A percentile compares a stretch with the other conserved stretches of the same genome.
Conservation (phyloP, 2,888 invertebrate species). For the Ecliptopera silaceata region DNA sequence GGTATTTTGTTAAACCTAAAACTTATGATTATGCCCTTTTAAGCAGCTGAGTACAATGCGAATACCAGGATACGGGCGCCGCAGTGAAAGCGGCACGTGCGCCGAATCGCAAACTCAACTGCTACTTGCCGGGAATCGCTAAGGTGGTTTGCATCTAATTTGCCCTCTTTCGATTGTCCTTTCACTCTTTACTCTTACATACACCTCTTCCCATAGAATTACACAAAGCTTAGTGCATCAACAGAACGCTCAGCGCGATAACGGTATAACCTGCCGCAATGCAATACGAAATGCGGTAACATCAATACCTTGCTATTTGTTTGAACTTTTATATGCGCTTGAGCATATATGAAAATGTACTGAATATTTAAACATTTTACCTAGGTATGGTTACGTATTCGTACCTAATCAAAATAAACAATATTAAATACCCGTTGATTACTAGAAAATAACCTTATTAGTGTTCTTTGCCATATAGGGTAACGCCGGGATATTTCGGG, state of each 20-base stretch:
- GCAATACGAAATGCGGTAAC: slow-evolving; percentile 27
- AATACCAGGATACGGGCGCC: slow-evolving; percentile 63
- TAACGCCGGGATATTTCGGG: too few species aligned
- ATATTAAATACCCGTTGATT: too few species aligned
- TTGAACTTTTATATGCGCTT: slow-evolving; percentile 7
- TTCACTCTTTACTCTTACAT: slow-evolving; percentile 77
- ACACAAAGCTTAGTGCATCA: slow-evolving; percentile 26
- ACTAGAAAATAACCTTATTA: too few species aligned
- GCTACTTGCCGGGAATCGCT: slow-evolving; percentile 73
- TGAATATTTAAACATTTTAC: not conserved
- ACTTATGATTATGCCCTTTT: slow-evolving; percentile 7
- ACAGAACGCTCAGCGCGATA: slow-evolving; percentile 14
- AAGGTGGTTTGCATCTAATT: slow-evolving; percentile 72
- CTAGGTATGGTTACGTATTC: too few species aligned
- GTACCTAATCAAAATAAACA: too few species aligned
- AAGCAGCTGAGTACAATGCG: slow-evolving; percentile 21
- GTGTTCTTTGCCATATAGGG: too few species aligned
- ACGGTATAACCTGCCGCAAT: slow-evolving; percentile 30
- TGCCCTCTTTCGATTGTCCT: slow-evolving; percentile 66
- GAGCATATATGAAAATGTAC: not conserved
- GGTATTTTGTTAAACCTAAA: not conserved
- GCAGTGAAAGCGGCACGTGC: slow-evolving; percentile 77
- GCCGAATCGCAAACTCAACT: slow-evolving; percentile 59
- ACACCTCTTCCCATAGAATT: slow-evolving; percentile 24
- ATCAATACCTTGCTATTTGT: slow-evolving; percentile 16